phyloP scores from a whole-genome alignment of 2,888 invertebrate genomes.

The Megalurothrips usitatus region DNA sequence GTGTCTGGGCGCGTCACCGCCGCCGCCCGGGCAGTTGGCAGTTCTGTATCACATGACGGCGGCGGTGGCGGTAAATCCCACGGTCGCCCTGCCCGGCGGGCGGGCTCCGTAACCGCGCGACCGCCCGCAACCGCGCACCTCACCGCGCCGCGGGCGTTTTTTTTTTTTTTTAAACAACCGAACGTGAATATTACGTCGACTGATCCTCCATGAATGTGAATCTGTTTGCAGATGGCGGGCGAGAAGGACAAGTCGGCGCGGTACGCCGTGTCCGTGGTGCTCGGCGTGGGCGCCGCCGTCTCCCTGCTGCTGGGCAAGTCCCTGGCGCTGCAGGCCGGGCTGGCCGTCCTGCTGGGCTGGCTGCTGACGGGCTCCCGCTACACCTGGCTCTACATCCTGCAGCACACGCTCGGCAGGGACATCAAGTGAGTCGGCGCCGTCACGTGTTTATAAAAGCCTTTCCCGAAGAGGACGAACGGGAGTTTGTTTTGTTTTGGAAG shows the following conservation, averaged over 20 bases:
- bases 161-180: too few relatives aligned
- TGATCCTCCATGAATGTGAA: too few relatives aligned
- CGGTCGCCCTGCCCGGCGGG: too few relatives aligned
- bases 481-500: background rate
- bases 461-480: too few relatives aligned
- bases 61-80: too few relatives aligned
- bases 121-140: too few relatives aligned
- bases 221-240: background rate
- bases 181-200: too few relatives aligned
- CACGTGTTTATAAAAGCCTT: background rate
- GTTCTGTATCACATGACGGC: too few relatives aligned
- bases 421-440: background rate
- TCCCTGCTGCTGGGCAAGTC: conserved; percentile 4
- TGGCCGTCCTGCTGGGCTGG: conserved; percentile 7
- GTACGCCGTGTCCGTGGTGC: background rate
- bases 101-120: too few relatives aligned
- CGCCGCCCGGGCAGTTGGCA: too few relatives aligned
- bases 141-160: too few relatives aligned
- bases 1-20: too few relatives aligned
- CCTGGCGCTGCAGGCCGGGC: background rate
- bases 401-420: conserved; percentile 11
- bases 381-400: conserved; percentile 20
- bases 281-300: background rate
- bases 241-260: conserved; percentile 2
- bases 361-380: conserved; percentile 1